Percentiles rank a stretch among this genome's conserved stretches.
Conservation (phyloP, 2,888 invertebrate genomes). For the Cerastoderma edule region DNA sequence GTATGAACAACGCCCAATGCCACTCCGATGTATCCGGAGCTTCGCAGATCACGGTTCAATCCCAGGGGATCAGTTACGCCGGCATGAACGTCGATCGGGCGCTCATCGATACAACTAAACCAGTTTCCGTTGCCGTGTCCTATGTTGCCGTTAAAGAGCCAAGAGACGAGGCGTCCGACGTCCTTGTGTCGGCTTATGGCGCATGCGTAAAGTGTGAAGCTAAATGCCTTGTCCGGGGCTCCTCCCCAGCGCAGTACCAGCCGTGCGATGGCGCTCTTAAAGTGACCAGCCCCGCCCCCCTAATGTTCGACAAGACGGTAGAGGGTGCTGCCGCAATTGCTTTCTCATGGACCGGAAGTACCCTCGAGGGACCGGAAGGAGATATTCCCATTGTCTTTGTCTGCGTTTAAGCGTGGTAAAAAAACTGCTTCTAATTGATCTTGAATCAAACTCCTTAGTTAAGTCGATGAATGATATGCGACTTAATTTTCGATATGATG, state of each 20-base stretch:
- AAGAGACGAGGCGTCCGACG: conserved; percentile 1
- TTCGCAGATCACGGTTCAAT: neutral
- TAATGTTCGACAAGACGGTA: conserved; percentile 58
- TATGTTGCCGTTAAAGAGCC: neutral
- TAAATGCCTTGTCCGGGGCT: neutral
- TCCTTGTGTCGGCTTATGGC: neutral
- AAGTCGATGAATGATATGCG: no score
- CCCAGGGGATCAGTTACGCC: neutral
- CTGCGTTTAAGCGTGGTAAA: neutral
- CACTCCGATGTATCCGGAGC: neutral
- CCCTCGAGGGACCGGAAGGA: neutral
- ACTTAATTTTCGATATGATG: no score
- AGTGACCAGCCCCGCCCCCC: conserved; percentile 52
- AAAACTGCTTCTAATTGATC: no score
- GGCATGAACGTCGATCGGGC: neutral
- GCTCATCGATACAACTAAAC: neutral
- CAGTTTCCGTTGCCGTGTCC: neutral
- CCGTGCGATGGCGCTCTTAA: conserved; percentile 69
- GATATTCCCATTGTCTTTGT: neutral
- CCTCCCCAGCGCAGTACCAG: conserved; percentile 41
- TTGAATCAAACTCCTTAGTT: no score
- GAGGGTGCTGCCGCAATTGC: conserved; percentile 40
- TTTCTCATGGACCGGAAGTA: conserved; percentile 29
- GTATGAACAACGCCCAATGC: neutral
- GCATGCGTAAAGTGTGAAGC: conserved; percentile 25